Evolutionary conservation across 2,797 vertebrate species (phyloP).

Genomic region (Amphiprion clarkii): DNA sequence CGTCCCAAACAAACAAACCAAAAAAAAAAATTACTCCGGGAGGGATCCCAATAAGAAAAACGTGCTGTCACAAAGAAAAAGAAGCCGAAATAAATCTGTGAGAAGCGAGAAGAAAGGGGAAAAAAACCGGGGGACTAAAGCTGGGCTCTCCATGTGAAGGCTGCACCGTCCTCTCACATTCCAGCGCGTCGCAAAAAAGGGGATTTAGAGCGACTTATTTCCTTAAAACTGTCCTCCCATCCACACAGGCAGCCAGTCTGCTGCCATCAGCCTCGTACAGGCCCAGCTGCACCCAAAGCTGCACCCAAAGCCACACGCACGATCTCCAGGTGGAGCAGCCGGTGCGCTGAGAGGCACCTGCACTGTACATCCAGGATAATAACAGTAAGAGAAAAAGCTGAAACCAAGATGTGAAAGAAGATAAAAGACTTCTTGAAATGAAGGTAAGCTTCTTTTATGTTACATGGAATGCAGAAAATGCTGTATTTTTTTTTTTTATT

Average conservation of each 20-base stretch:
- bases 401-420: slow-evolving; percentile 17
- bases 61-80: fast-evolving
- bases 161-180: slow-evolving; percentile 77
- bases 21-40: background rate
- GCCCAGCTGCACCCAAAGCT: slow-evolving; percentile 28
- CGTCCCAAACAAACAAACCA: too few species aligned
- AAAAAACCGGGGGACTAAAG: slow-evolving; percentile 16
- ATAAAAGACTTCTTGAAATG: background rate
- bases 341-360: slow-evolving; percentile 26
- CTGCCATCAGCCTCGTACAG: slow-evolving; percentile 58
- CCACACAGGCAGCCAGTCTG: slow-evolving; percentile 74
- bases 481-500: background rate
- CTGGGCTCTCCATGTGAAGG: slow-evolving; percentile 55
- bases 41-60: background rate
- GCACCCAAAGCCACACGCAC: background rate
- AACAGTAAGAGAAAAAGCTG: background rate
- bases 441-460: slow-evolving; percentile 64
- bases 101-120: background rate
- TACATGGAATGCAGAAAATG: background rate
- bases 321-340: slow-evolving; percentile 60
- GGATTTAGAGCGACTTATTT: slow-evolving; percentile 83
- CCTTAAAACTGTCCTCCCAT: slow-evolving; percentile 82
- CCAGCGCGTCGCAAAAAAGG: slow-evolving; percentile 75
- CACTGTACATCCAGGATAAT: background rate
- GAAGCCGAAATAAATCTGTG: slow-evolving; percentile 60